These are phyloP conservation scores for Blera fallax DNA, from an alignment of 2,888 invertebrate species.

Conservation along the genomic window DNA sequence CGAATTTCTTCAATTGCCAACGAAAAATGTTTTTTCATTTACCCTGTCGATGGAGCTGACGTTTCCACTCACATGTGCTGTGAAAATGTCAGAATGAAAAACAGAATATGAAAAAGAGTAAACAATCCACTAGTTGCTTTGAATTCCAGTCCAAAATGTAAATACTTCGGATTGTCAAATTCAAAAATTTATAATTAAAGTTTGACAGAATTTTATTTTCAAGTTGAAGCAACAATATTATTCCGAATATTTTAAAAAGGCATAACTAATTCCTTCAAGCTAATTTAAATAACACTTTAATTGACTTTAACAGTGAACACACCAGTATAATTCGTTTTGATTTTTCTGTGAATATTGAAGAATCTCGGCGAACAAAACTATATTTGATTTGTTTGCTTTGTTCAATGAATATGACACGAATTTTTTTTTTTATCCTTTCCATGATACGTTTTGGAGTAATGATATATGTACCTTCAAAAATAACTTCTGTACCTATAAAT, in stretches of 20 bases:
- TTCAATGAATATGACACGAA: too few species aligned
- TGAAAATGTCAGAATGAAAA: background rate
- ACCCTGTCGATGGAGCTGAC: background rate
- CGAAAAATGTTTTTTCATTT: background rate
- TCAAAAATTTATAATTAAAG: too few species aligned
- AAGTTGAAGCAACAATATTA: background rate
- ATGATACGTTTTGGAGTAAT: too few species aligned
- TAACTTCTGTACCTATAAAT: too few species aligned
- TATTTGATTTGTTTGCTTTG: too few species aligned
- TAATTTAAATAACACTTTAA: background rate
- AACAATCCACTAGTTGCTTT: background rate
- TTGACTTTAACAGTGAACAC: background rate
- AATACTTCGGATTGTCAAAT: background rate
- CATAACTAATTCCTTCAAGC: background rate
- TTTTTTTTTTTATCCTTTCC: too few species aligned
- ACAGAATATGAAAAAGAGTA: background rate
- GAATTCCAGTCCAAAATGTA: background rate
- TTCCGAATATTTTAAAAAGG: background rate
- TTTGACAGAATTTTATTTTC: too few species aligned
- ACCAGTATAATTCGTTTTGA: background rate
- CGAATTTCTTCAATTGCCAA: background rate
- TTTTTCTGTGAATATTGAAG: too few species aligned
- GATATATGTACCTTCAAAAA: too few species aligned
- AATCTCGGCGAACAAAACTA: too few species aligned
- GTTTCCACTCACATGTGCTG: constrained; percentile 17